Evolutionary conservation across 2,888 invertebrate genomes (phyloP).

Genomic region (Chloroclysta siterata): DNA sequence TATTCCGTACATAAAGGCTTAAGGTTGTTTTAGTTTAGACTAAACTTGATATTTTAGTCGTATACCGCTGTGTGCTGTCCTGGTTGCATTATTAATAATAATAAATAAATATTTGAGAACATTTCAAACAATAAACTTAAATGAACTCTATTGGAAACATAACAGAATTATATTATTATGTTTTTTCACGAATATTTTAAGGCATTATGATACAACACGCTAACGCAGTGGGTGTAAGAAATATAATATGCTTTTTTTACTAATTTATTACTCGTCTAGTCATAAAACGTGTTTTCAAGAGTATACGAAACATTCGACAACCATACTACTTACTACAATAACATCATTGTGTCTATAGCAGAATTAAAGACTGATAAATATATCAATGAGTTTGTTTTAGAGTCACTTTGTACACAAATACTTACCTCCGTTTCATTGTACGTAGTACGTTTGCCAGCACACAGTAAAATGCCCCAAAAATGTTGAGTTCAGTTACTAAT

Average conservation of each 20-base stretch:
- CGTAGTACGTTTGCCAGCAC: conserved; percentile 57
- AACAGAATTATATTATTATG: conserved; percentile 13
- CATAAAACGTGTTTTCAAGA: conserved; percentile 47
- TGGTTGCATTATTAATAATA: conserved; percentile 40
- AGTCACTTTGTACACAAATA: conserved; percentile 47
- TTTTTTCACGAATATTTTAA: not conserved
- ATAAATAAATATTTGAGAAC: too few relatives aligned
- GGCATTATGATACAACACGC: conserved; percentile 57
- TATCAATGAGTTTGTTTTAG: conserved; percentile 45
- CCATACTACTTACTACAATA: not conserved
- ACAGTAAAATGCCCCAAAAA: conserved; percentile 50
- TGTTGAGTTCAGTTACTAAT: conserved; percentile 52
- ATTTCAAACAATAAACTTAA: too few relatives aligned
- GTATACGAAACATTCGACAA: conserved; percentile 7
- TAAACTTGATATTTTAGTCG: conserved; percentile 42
- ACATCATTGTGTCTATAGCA: conserved; percentile 15
- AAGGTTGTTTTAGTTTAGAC: conserved; percentile 44
- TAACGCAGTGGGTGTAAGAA: conserved; percentile 37
- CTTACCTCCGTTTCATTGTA: conserved; percentile 34
- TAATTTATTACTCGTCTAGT: conserved; percentile 68
- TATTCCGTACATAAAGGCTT: conserved; percentile 40
- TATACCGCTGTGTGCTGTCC: conserved; percentile 53
- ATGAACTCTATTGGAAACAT: conserved; percentile 45
- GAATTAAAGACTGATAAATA: conserved; percentile 42
- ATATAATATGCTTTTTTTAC: conserved; percentile 55